Percentiles rank a stretch among this genome's conserved stretches.
Evolutionary conservation across 2,888 invertebrate species (phyloP).

Genomic region (Sylvicola fuscatus): DNA sequence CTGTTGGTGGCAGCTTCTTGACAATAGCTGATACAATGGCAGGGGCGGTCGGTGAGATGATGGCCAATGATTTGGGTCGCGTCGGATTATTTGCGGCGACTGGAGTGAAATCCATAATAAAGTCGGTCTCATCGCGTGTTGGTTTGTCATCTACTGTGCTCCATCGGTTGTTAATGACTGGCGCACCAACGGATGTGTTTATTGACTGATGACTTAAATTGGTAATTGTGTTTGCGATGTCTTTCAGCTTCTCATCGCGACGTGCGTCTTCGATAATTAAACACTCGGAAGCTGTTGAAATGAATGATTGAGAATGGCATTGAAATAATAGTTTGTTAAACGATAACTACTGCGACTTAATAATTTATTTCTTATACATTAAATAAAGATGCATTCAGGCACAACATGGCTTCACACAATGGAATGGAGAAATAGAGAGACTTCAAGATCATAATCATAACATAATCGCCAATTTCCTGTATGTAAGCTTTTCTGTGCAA

Average conservation of each 20-base stretch:
- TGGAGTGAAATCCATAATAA: slow-evolving; percentile 8
- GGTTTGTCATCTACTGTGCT: slow-evolving; percentile 18
- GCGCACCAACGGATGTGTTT: slow-evolving; percentile 12
- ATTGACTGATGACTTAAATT: slow-evolving; percentile 30
- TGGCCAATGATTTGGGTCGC: slow-evolving; percentile 24
- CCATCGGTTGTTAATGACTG: slow-evolving; percentile 22
- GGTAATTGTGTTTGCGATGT: slow-evolving; percentile 66
- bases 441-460: too few species aligned
- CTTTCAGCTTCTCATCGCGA: slow-evolving; percentile 53
- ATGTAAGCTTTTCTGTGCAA: too few species aligned
- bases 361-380: too few species aligned
- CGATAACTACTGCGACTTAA: background rate
- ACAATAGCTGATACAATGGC: slow-evolving; percentile 27
- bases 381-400: too few species aligned
- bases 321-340: background rate
- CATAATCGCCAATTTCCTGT: too few species aligned
- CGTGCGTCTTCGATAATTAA: slow-evolving; percentile 26
- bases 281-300: slow-evolving; percentile 19
- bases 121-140: slow-evolving; percentile 25
- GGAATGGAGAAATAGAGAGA: too few species aligned
- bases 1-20: slow-evolving; percentile 21
- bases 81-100: slow-evolving; percentile 8
- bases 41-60: slow-evolving; percentile 23
- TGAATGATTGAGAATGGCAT: background rate
- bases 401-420: too few species aligned